Percentiles rank a stretch among this genome's conserved stretches.
Evolutionary conservation across 2,113 vertebrate genomes (phyloP).

Genomic region (Cololabis saira): DNA sequence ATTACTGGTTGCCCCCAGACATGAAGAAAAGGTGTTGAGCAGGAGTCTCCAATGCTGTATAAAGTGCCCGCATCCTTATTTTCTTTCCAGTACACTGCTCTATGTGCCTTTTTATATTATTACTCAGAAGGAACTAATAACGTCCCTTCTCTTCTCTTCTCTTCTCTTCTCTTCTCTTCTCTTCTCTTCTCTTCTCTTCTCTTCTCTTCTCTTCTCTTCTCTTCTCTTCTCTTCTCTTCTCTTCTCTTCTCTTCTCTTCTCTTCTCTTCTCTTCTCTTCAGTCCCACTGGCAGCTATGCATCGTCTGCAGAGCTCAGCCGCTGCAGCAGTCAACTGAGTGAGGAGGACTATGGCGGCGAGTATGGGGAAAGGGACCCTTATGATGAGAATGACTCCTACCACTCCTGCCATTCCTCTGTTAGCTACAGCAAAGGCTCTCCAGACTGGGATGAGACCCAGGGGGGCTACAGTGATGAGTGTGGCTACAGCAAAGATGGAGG

Average conservation of each 20-base stretch:
- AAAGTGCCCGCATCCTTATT: neutral
- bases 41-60: slow-evolving; percentile 4
- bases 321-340: slow-evolving; percentile 95
- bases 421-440: slow-evolving; percentile 94
- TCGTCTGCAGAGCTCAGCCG: slow-evolving; percentile 94
- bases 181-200: too few species aligned
- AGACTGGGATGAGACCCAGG: slow-evolving; percentile 90
- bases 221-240: slow-evolving; percentile 45
- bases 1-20: slow-evolving; percentile 19
- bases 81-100: neutral
- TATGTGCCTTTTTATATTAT: slow-evolving; percentile 28
- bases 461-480: slow-evolving; percentile 87
- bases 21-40: slow-evolving; percentile 48
- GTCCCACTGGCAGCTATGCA: slow-evolving; percentile 93
- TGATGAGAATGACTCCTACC: slow-evolving; percentile 94
- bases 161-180: too few species aligned
- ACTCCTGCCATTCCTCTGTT: slow-evolving; percentile 97
- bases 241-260: slow-evolving; percentile 13
- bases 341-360: slow-evolving; percentile 87
- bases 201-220: slow-evolving; percentile 39
- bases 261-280: slow-evolving; percentile 52
- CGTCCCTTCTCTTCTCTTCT: too few species aligned
- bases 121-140: neutral
- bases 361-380: slow-evolving; percentile 91
- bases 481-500: slow-evolving; percentile 90